Percentiles rank a stretch among this genome's conserved stretches.
Evolutionary conservation across 2,888 invertebrate genomes (phyloP).

Genomic region (Cantharis flavilabris): DNA sequence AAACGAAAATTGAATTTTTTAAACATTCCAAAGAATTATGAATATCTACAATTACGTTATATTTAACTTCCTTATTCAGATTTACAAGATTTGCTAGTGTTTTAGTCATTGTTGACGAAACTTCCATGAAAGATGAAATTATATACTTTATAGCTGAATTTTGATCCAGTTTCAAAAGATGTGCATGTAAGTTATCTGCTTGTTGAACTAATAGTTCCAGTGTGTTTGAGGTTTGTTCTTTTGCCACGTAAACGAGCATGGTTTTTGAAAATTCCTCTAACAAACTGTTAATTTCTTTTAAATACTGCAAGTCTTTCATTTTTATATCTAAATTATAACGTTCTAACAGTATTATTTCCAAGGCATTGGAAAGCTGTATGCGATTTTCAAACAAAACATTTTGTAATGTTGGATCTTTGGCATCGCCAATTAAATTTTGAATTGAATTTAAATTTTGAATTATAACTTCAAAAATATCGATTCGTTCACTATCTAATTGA

Average conservation of each 20-base stretch:
- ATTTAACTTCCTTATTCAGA: constrained; percentile 10
- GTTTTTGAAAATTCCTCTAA: neutral
- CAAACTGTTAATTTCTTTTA: neutral
- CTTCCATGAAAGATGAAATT: constrained; percentile 20
- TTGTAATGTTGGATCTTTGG: constrained; percentile 41
- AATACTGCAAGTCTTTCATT: neutral
- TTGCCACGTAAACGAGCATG: neutral
- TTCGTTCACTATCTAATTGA: constrained; percentile 38
- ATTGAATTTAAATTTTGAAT: constrained; percentile 45
- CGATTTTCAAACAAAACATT: constrained; percentile 38
- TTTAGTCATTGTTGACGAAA: constrained; percentile 21
- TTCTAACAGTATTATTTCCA: constrained; percentile 49
- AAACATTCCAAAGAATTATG: constrained; percentile 41
- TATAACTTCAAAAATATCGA: constrained; percentile 36
- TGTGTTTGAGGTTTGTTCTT: constrained; percentile 1
- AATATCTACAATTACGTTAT: constrained; percentile 15
- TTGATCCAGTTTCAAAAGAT: constrained; percentile 1
- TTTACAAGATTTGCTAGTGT: constrained; percentile 12
- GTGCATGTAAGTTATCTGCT: constrained; percentile 1
- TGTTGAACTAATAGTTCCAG: neutral
- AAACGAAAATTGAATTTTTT: constrained; percentile 40
- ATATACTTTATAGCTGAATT: constrained; percentile 30
- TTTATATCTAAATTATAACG: constrained; percentile 46
- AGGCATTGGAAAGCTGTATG: constrained; percentile 44
- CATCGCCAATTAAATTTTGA: constrained; percentile 40